phyloP scores from a whole-genome alignment of 2,113 vertebrate species.

The Microtus ochrogaster region DNA sequence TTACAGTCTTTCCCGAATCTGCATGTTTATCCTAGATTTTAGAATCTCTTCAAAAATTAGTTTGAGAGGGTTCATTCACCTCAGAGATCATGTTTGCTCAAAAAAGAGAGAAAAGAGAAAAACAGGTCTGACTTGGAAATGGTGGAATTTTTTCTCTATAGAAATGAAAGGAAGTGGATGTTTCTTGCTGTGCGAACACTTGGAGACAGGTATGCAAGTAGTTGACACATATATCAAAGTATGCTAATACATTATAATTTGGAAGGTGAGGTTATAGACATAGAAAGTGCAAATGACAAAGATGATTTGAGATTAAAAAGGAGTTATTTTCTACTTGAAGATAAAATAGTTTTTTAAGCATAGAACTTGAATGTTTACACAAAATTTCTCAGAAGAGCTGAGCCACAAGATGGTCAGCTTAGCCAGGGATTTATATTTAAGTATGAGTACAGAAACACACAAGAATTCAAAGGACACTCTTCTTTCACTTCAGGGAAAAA shows the following conservation, averaged over 20 bases:
- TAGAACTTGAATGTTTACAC: neutral
- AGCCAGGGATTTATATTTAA: neutral
- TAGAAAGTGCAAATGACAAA: constrained; percentile 27
- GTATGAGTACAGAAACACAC: neutral
- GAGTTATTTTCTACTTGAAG: neutral
- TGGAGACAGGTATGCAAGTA: neutral
- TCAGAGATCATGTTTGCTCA: neutral
- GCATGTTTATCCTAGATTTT: neutral
- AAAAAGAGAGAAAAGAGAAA: neutral
- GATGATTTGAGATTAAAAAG: neutral
- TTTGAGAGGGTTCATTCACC: neutral
- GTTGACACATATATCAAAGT: constrained; percentile 21
- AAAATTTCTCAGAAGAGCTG: neutral
- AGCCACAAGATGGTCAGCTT: neutral
- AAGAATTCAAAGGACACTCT: neutral
- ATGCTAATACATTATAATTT: constrained; percentile 20
- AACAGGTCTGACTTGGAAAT: neutral
- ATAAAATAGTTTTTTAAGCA: constrained; percentile 26
- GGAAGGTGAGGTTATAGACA: constrained; percentile 39
- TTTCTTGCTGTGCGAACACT: neutral
- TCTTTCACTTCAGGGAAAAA: neutral
- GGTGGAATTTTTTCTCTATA: neutral
- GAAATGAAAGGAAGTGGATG: neutral
- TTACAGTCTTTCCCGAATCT: neutral
- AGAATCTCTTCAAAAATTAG: constrained; percentile 18